phyloP scores from a whole-genome alignment of 2,113 vertebrate genomes.

The Pterocles orientalis region DNA sequence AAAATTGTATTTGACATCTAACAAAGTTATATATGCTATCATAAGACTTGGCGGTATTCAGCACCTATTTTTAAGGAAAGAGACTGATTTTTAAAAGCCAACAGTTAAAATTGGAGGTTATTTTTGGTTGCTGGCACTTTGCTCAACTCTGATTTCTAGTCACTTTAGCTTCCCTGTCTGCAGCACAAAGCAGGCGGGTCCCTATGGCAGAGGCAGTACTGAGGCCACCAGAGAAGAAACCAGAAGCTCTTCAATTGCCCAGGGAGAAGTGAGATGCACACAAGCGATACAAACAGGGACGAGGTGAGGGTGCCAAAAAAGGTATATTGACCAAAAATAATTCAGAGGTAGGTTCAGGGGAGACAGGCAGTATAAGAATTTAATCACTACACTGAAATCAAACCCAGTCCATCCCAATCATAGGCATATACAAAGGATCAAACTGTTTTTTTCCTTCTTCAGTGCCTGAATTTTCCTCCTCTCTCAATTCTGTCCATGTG shows the following conservation, averaged over 20 bases:
- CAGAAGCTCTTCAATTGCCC: neutral
- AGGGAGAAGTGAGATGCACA: neutral
- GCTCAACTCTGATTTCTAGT: neutral
- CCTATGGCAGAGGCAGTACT: neutral
- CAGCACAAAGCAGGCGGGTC: neutral
- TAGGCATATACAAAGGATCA: neutral
- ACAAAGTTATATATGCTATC: neutral
- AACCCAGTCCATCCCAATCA: neutral
- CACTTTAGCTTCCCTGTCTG: neutral
- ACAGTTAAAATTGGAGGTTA: neutral
- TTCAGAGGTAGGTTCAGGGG: neutral
- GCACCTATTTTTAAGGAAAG: neutral
- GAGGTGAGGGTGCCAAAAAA: neutral
- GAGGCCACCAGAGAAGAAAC: neutral
- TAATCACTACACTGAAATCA: neutral
- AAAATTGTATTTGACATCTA: neutral
- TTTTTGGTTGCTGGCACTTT: slow-evolving; percentile 23
- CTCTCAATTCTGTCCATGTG: neutral
- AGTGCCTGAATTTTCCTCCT: neutral
- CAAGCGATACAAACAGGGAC: neutral
- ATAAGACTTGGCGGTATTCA: neutral
- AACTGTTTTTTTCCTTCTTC: neutral
- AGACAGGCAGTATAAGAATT: neutral
- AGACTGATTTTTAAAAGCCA: neutral
- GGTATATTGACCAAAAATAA: neutral